Conservation (phyloP, 2,888 invertebrate species). For the Orthonevra nobilis region DNA sequence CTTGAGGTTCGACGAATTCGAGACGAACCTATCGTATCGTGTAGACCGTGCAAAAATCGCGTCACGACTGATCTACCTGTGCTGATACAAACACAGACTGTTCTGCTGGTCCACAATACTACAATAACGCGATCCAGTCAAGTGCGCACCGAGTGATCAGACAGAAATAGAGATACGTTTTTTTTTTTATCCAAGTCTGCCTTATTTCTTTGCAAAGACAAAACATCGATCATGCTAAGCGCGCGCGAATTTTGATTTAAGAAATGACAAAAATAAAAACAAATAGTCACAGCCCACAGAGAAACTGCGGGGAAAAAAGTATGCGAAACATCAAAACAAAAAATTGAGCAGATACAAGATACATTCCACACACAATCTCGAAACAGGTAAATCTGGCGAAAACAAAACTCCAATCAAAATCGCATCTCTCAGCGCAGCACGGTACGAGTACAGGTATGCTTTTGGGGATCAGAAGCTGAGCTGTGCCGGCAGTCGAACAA, state of each 20-base stretch:
- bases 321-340: constrained; percentile 36
- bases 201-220: constrained; percentile 50
- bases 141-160: constrained; percentile 62
- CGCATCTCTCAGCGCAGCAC: constrained; percentile 59
- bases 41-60: constrained; percentile 78
- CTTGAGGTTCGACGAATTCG: constrained; percentile 4
- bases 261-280: constrained; percentile 5
- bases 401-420: constrained; percentile 53
- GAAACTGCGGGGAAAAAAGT: constrained; percentile 3
- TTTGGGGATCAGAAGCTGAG: constrained; percentile 39
- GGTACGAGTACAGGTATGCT: constrained; percentile 14
- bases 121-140: constrained; percentile 44
- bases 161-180: constrained; percentile 47
- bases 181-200: constrained; percentile 5
- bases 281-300: constrained; percentile 40
- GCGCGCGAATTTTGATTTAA: constrained; percentile 49
- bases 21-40: constrained; percentile 38
- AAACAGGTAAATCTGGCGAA: constrained; percentile 7
- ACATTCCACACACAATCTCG: constrained; percentile 50
- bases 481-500: constrained; percentile 39
- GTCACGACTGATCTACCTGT: constrained; percentile 80
- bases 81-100: constrained; percentile 63
- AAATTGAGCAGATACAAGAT: constrained; percentile 53
- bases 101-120: constrained; percentile 67
- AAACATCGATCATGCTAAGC: constrained; percentile 64